Base-by-base conservation (phyloP, 2,797 vertebrate species). In the Limosa lapponica region DNA sequence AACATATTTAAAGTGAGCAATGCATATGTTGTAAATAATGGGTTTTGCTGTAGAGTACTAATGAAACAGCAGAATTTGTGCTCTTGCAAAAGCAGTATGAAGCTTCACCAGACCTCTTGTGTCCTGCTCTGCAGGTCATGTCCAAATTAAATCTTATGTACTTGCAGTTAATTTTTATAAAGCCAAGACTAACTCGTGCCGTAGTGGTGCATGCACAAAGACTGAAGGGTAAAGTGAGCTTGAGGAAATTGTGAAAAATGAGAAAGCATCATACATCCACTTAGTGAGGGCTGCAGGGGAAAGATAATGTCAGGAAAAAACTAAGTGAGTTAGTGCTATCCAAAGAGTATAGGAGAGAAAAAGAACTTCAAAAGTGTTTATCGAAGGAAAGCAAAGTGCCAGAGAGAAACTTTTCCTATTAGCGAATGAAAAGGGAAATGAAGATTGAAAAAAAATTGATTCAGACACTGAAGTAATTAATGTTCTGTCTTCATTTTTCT, bases 291-390 rank as follows among this genome's bases (percentile, higher is more conserved):
- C 89, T 95, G 83, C 61, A 46, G 73, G 28, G 62, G 37, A 69
- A 87, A 93, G 87, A 87, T 87, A 93, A 57, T 25, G 46, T 87
- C 83, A 92, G 51, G 43, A 67, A 75, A 62, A 87, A 91, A 24
- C 30, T 48, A 62, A 89, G 93, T 73, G 62, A 66, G 13, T 74
- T 49, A 69, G 41, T 61, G 13, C 18, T 54, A 30, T 71, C 64
- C 55, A 36, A 84, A 70, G 65, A 62, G 15, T 59, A 8, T 10
- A n/a, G 34, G 11, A 79, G 15, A 61, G 16, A 66, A 61, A 57
- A 86, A 90, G 37, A 32, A 16, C 18, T 79, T 85, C 3, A 32
- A 1, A 78, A 87, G 8, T 80, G 17, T 87, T 93, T 94, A 52
- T 61, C 55, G 79, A 71, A 70, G 17, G 14, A 73, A 74, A 89